These are phyloP conservation scores for Rhipidura dahli DNA, from an alignment of 2,113 vertebrate species.

Conservation along the genomic window DNA sequence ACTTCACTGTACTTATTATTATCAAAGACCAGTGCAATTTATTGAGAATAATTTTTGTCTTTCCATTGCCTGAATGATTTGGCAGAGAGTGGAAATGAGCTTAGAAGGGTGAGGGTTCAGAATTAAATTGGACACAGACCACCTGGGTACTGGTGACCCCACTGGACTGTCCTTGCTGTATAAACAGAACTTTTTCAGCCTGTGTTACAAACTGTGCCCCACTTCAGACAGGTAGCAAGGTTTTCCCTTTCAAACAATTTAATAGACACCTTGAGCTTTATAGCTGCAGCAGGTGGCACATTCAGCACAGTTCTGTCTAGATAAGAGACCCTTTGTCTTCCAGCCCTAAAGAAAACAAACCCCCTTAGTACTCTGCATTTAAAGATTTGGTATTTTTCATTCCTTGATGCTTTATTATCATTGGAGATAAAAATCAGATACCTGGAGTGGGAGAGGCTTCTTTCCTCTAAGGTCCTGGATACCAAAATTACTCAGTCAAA, in stretches of 20 bases:
- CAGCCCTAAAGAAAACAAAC: not conserved
- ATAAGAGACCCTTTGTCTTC: not conserved
- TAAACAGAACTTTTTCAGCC: not conserved
- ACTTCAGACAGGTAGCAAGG: not conserved
- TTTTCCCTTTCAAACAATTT: not conserved
- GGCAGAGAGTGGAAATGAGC: not conserved
- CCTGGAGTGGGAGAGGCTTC: not conserved
- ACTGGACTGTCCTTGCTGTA: not conserved
- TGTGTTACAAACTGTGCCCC: not conserved
- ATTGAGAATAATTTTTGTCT: not conserved
- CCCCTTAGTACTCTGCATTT: not conserved
- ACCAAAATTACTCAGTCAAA: not conserved
- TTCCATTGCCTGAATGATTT: not conserved
- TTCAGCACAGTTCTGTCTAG: not conserved
- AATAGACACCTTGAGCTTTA: not conserved
- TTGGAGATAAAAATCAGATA: not conserved
- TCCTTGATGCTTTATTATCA: not conserved
- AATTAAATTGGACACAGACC: not conserved
- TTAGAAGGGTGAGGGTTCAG: not conserved
- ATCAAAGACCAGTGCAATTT: not conserved
- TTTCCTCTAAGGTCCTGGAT: not conserved
- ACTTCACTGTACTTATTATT: not conserved
- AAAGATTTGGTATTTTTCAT: not conserved
- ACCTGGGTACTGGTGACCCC: not conserved
- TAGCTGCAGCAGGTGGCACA: not conserved